These are phyloP conservation scores for Trichosurus vulpecula DNA, from an alignment of 2,797 vertebrate genomes.

Conservation along the genomic window DNA sequence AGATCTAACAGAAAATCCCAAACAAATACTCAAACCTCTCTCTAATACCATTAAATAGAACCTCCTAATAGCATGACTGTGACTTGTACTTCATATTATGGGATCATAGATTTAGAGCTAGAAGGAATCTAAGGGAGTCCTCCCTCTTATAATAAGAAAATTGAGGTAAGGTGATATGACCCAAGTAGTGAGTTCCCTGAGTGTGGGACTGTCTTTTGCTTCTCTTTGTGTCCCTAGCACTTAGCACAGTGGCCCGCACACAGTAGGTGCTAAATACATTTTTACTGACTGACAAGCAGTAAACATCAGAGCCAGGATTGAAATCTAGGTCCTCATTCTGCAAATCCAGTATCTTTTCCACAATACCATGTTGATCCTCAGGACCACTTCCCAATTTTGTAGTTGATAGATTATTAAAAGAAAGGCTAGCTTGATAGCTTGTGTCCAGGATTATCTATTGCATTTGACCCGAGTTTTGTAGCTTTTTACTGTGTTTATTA, in stretches of 20 bases:
- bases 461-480: neutral
- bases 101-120: neutral
- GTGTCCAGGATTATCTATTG: neutral
- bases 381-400: neutral
- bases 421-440: neutral
- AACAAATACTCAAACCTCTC: neutral
- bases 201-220: neutral
- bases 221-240: neutral
- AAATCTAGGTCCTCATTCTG: neutral
- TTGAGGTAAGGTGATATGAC: neutral
- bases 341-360: neutral
- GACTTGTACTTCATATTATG: neutral
- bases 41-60: neutral
- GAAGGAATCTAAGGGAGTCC: neutral
- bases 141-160: neutral
- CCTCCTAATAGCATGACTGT: neutral
- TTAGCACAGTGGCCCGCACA: neutral
- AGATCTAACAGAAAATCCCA: neutral
- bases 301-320: neutral
- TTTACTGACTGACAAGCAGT: neutral
- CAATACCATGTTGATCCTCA: neutral
- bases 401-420: neutral
- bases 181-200: neutral
- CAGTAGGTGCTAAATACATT: neutral
- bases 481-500: neutral